Evolutionary conservation across 2,888 invertebrate species (phyloP).

Genomic region (Pheosia tremula): DNA sequence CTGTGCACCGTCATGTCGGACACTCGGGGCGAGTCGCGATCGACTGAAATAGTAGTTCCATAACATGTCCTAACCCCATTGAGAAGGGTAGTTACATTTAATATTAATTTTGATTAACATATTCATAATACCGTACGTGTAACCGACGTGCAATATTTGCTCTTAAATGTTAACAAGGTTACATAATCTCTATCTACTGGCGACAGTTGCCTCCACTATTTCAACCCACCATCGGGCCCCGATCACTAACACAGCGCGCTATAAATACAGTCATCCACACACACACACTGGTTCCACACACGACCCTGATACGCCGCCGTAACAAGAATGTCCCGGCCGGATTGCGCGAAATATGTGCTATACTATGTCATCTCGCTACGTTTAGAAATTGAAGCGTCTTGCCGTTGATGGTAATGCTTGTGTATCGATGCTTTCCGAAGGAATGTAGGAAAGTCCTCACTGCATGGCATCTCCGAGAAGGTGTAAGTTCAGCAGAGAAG

Average conservation of each 20-base stretch:
- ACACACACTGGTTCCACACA: background rate
- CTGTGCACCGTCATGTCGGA: background rate
- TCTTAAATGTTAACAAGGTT: constrained; percentile 18
- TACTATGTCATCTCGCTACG: background rate
- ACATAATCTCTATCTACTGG: constrained; percentile 7
- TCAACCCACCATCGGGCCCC: constrained; percentile 1
- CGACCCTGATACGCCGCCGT: background rate
- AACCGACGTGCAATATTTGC: constrained; percentile 8
- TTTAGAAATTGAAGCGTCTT: background rate
- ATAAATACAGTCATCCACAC: constrained; percentile 4
- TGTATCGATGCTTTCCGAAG: background rate
- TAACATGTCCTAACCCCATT: background rate
- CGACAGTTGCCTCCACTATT: constrained; percentile 7
- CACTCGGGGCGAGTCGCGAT: background rate
- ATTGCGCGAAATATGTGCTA: background rate
- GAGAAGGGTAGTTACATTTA: too few species aligned
- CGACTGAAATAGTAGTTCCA: constrained; percentile 3
- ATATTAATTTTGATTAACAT: background rate
- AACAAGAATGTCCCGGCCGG: background rate
- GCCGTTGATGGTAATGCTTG: background rate
- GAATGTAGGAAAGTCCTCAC: background rate
- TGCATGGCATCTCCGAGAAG: background rate
- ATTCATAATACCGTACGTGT: constrained; percentile 5
- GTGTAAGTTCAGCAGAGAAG: background rate
- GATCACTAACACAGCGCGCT: background rate